Evolutionary conservation across 1,140 invertebrate species (phyloP).

Genomic region (Lucilia cuprina): DNA sequence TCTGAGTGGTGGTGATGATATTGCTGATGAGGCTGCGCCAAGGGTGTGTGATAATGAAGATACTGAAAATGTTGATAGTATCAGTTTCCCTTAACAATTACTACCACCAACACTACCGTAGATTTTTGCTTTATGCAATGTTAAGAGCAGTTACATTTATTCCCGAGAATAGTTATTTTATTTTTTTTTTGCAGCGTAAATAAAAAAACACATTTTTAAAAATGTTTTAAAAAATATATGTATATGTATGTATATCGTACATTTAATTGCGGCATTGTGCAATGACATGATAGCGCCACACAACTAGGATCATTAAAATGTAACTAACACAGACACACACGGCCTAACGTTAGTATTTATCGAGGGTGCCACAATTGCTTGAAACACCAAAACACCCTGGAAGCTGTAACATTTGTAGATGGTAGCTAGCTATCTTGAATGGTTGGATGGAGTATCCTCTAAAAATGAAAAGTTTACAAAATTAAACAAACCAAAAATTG

Average conservation of each 20-base stretch:
- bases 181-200: not conserved
- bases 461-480: not conserved
- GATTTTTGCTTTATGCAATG: not conserved
- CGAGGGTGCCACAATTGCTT: too few species aligned
- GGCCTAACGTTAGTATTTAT: not conserved
- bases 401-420: too few species aligned
- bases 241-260: not conserved
- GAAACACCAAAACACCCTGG: too few species aligned
- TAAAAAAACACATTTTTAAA: not conserved
- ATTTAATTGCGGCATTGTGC: slow-evolving; percentile 35
- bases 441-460: not conserved
- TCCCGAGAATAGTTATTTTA: not conserved
- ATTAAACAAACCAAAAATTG: not conserved
- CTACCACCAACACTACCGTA: not conserved
- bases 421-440: not conserved
- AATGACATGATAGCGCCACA: slow-evolving; percentile 30
- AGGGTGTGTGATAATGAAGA: too few species aligned
- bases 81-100: not conserved
- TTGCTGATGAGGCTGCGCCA: too few species aligned
- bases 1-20: not conserved
- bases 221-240: not conserved
- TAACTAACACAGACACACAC: not conserved
- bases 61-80: not conserved
- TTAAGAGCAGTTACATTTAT: slow-evolving; percentile 11
- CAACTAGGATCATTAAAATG: slow-evolving; percentile 33